A percentile compares a stretch with the other conserved stretches of the same genome.
phyloP scores from a whole-genome alignment of 1,140 invertebrate species.

The Drosophila seguyi region DNA sequence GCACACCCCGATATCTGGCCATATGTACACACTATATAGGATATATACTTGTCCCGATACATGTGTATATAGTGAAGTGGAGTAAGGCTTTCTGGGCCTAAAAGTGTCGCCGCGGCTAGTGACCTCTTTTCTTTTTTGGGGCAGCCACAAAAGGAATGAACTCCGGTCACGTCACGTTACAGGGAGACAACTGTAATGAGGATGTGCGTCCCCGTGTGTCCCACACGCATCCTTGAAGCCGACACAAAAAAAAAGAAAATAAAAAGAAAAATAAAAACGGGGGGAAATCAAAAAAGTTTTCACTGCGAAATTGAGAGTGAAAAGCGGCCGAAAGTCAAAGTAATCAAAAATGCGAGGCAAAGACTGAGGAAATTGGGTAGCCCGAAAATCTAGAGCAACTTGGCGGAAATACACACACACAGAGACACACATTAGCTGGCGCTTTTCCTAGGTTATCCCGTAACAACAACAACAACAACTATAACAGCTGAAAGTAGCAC shows the following conservation, averaged over 20 bases:
- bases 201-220: no score
- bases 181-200: slow-evolving; percentile 35
- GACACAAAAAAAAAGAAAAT: neutral
- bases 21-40: slow-evolving; percentile 17
- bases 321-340: slow-evolving; percentile 61
- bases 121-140: slow-evolving; percentile 64
- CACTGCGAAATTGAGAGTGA: slow-evolving; percentile 44
- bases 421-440: slow-evolving; percentile 7
- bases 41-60: no score
- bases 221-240: slow-evolving; percentile 7
- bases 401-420: slow-evolving; percentile 31
- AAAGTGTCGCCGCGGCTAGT: slow-evolving; percentile 47
- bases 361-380: slow-evolving; percentile 16
- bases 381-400: slow-evolving; percentile 59
- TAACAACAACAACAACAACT: neutral
- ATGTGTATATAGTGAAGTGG: neutral
- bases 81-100: slow-evolving; percentile 15
- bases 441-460: slow-evolving; percentile 8
- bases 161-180: slow-evolving; percentile 61
- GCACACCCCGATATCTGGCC: slow-evolving; percentile 16
- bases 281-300: slow-evolving; percentile 35
- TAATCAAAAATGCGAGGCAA: slow-evolving; percentile 52
- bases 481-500: slow-evolving; percentile 19
- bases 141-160: slow-evolving; percentile 41
- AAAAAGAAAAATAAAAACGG: neutral